These are phyloP conservation scores for Plutella xylostella DNA, from an alignment of 2,888 invertebrate genomes.

Conservation along the genomic window DNA sequence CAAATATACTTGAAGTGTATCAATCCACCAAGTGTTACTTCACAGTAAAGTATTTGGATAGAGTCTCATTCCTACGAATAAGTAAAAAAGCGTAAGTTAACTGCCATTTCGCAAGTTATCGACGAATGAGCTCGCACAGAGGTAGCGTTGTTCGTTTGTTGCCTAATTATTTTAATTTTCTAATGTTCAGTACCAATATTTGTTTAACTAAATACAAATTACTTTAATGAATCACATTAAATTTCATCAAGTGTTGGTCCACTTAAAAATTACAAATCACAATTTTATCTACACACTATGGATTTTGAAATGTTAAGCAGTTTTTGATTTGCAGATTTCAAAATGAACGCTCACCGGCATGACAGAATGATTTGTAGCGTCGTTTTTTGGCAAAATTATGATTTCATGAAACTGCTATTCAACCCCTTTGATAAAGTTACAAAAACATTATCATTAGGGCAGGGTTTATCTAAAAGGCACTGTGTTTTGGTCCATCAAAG, in stretches of 20 bases:
- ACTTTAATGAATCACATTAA: not conserved
- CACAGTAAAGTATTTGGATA: constrained; percentile 21
- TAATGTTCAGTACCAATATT: not conserved
- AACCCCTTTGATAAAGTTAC: not conserved
- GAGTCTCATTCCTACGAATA: constrained; percentile 12
- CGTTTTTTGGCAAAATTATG: too few relatives aligned
- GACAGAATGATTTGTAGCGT: too few relatives aligned
- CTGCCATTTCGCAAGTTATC: not conserved
- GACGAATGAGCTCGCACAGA: too few relatives aligned
- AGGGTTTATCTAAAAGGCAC: too few relatives aligned
- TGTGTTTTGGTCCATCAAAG: too few relatives aligned
- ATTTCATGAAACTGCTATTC: not conserved
- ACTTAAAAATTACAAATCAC: constrained; percentile 9
- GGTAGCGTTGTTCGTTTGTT: constrained; percentile 1
- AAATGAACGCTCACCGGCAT: too few relatives aligned
- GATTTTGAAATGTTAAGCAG: not conserved
- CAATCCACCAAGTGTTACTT: constrained; percentile 16
- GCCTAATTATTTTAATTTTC: constrained; percentile 1
- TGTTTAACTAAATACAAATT: not conserved
- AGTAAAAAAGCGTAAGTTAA: not conserved
- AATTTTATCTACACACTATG: constrained; percentile 11
- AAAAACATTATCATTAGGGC: not conserved
- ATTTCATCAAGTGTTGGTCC: constrained; percentile 15
- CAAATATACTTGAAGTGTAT: constrained; percentile 33
- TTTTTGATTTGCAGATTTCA: not conserved